Evolutionary conservation across 2,113 vertebrate species (phyloP).

Genomic region (Myanophis thanlyinensis): DNA sequence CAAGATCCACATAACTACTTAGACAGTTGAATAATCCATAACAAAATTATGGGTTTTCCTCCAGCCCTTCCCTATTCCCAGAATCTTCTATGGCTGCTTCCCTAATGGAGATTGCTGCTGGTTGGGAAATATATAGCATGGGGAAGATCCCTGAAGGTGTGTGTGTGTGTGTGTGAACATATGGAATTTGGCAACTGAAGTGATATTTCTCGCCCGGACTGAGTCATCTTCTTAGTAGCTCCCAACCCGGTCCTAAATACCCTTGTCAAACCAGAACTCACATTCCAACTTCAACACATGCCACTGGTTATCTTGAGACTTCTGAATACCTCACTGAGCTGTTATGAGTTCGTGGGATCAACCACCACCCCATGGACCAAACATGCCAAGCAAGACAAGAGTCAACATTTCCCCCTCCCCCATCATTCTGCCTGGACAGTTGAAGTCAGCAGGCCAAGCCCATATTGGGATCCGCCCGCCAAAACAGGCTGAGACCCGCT

Average conservation of each 20-base stretch:
- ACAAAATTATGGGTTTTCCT: background rate
- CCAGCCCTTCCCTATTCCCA: background rate
- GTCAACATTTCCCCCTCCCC: no score
- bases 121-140: constrained; percentile 11
- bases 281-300: background rate
- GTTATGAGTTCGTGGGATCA: background rate
- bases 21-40: background rate
- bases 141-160: background rate
- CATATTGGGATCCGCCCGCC: background rate
- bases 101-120: background rate
- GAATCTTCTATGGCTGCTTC: constrained; percentile 1
- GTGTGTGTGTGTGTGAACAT: background rate
- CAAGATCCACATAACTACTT: background rate
- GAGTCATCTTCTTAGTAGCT: background rate
- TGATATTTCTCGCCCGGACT: background rate
- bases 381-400: background rate
- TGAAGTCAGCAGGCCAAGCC: background rate
- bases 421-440: background rate
- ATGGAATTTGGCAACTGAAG: background rate
- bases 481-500: background rate
- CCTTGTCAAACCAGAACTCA: background rate
- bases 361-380: background rate
- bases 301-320: background rate
- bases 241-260: background rate
- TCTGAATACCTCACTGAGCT: background rate